Evolutionary conservation across 2,888 invertebrate genomes (phyloP), one percentile per base, ranked within the genome.

Genomic region (Andrena minutula): DNA sequence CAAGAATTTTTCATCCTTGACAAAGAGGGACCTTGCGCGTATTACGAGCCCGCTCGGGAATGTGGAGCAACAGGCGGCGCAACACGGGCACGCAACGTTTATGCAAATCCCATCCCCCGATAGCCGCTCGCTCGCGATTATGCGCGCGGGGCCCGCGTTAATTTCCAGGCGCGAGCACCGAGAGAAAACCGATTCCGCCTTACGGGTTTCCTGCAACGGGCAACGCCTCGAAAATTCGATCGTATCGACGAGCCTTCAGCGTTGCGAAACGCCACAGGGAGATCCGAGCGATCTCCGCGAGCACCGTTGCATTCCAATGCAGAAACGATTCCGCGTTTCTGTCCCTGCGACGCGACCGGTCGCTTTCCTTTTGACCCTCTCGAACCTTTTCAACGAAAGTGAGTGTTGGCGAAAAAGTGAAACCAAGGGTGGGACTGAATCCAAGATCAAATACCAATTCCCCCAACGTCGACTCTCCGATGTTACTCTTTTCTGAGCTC

Each of bases 1-100:
- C 68, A 65, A 7, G 75, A 63, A 83, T 86, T 87, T 90, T 89
- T 86, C 83, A 91, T 92, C 92, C 92, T 92, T 92, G 91, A 90
- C 84, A 86, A 86, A 87, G 82, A 79, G 64, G 88, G 88, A 91
- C 92, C 92, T 91, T 92, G 90, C 77, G 70, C 83, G 84, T 61
- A 75, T 88, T 86, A 81, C 85, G 85, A 79, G 76, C 81, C 30
- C 69, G 74, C 64, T 81, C 5, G 82, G 87, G 90, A 91, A 92
- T 91, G 89, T 91, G 86, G 90, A 89, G 89, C 90, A 90, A 88
- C 86, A 82, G 75, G 89, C 84, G 84, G 78, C 70, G 75, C 74
- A 76, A 58, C 41, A 41, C 72, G 60, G 53, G 75, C 74, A 66
- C 73, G 84, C 76, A 74, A 73, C 69, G 28, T 77, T 82, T 84